Evolutionary conservation across 2,113 vertebrate species (phyloP).

Genomic region (Donacobius atricapilla): DNA sequence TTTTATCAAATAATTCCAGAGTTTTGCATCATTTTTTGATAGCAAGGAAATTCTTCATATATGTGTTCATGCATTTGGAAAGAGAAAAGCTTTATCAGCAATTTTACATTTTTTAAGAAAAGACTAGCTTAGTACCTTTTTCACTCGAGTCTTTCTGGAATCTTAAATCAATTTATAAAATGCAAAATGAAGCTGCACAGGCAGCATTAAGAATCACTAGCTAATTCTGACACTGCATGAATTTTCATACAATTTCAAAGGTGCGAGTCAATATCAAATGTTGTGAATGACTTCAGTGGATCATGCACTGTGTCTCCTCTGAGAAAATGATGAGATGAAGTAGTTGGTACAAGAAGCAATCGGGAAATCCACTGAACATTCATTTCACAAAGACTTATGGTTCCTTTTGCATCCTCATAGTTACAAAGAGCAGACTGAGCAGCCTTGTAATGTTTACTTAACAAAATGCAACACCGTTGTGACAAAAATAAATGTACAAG

Average conservation of each 20-base stretch:
- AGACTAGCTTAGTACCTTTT: not conserved
- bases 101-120: not conserved
- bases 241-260: slow-evolving; percentile 57
- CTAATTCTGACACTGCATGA: slow-evolving; percentile 48
- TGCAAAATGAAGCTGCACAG: not conserved
- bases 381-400: not conserved
- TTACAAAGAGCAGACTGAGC: not conserved
- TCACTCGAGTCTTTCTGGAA: not conserved
- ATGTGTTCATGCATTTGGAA: not conserved
- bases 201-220: slow-evolving; percentile 8
- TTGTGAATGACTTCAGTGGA: slow-evolving; percentile 7
- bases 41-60: not conserved
- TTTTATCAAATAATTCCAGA: not conserved
- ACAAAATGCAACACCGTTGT: not conserved
- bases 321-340: not conserved
- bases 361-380: not conserved
- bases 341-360: not conserved
- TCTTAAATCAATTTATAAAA: slow-evolving; percentile 36
- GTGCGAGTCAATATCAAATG: slow-evolving; percentile 10
- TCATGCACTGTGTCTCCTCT: not conserved
- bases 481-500: not conserved
- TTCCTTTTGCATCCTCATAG: not conserved
- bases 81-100: not conserved
- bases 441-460: not conserved
- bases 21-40: not conserved